Evolutionary conservation across 2,113 vertebrate genomes (phyloP).

Genomic region (Anoplopoma fimbria): DNA sequence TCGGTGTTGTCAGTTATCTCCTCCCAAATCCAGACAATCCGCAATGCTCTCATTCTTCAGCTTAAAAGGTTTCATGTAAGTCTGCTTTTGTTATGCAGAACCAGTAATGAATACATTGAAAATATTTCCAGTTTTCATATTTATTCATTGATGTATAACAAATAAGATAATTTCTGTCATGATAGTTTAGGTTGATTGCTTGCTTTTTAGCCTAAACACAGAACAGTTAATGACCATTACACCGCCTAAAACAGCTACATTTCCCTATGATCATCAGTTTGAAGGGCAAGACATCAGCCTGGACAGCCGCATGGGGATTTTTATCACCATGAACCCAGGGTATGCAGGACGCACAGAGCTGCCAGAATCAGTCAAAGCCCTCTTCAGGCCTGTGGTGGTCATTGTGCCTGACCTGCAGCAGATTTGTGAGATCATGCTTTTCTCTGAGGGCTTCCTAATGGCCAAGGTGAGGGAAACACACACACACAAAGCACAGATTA

Average conservation of each 20-base stretch:
- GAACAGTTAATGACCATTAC: not conserved
- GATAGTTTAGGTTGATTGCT: not conserved
- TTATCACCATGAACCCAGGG: conserved; percentile 99
- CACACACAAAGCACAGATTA: conserved; percentile 1
- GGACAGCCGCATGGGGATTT: conserved; percentile 93
- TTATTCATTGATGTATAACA: not conserved
- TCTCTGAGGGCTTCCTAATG: conserved; percentile 95
- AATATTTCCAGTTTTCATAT: not conserved
- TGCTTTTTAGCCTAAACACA: not conserved
- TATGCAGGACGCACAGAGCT: conserved; percentile 96
- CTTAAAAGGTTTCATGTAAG: conserved; percentile 90
- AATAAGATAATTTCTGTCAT: not conserved
- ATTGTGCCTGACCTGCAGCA: conserved; percentile 96
- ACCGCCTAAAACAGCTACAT: not conserved
- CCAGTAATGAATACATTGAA: not conserved
- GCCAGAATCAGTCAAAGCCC: conserved; percentile 96
- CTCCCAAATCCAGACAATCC: conserved; percentile 96
- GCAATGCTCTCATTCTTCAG: conserved; percentile 91
- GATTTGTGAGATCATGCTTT: conserved; percentile 99
- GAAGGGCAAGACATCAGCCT: conserved; percentile 93
- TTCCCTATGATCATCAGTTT: conserved; percentile 83
- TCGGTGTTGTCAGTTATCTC: conserved; percentile 98
- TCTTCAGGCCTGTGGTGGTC: conserved; percentile 96
- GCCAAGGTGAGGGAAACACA: conserved; percentile 88
- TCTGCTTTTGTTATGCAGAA: not conserved